phyloP scores from a whole-genome alignment of 2,888 invertebrate genomes.

The Plebejus melissa region DNA sequence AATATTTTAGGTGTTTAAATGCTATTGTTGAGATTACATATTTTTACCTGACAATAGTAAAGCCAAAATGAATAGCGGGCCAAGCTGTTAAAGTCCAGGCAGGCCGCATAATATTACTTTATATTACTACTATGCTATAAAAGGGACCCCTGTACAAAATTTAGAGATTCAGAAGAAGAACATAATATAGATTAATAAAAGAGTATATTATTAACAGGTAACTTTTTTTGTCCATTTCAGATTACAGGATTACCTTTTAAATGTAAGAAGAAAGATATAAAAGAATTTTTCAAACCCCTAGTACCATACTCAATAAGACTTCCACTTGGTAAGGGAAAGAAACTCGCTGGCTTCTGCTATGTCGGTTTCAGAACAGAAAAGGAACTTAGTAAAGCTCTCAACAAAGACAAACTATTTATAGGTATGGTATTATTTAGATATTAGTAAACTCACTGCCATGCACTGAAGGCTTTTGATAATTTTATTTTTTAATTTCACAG shows the following conservation, averaged over 20 bases:
- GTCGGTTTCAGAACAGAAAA: slow-evolving; percentile 93
- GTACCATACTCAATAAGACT: slow-evolving; percentile 88
- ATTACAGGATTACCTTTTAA: slow-evolving; percentile 87
- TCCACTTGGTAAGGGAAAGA: slow-evolving; percentile 80
- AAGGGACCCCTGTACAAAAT: too few species aligned
- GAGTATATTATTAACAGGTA: background rate
- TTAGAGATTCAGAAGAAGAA: too few species aligned
- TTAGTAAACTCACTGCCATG: background rate
- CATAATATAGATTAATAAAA: too few species aligned
- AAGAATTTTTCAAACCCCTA: slow-evolving; percentile 90
- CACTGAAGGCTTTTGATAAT: background rate
- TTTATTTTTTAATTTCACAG: slow-evolving; percentile 43
- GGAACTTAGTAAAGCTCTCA: slow-evolving; percentile 87
- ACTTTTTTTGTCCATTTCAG: slow-evolving; percentile 69
- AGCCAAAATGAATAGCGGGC: too few species aligned
- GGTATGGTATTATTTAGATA: slow-evolving; percentile 67
- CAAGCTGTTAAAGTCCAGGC: too few species aligned
- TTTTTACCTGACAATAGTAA: too few species aligned
- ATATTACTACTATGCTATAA: too few species aligned
- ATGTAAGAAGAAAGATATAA: slow-evolving; percentile 89
- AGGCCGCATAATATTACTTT: too few species aligned
- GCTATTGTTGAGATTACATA: too few species aligned
- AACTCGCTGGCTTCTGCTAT: slow-evolving; percentile 91
- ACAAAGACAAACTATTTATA: slow-evolving; percentile 91
- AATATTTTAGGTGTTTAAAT: background rate